phyloP scores from a whole-genome alignment of 2,797 vertebrate genomes.

The Epinephelus coioides region DNA sequence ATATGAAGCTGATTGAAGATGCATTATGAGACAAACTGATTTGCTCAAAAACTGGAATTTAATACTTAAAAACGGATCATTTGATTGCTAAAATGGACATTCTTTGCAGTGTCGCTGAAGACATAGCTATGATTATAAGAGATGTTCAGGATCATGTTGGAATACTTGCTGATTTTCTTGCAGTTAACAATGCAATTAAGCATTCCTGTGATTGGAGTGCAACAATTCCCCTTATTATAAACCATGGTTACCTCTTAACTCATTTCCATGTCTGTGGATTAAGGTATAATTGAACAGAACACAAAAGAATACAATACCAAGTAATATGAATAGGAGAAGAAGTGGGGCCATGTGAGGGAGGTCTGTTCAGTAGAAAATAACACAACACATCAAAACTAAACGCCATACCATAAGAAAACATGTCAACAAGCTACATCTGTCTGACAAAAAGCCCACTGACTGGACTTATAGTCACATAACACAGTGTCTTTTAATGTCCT shows the following conservation, averaged over 20 bases:
- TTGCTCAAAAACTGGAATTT: not conserved
- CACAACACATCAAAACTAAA: slow-evolving; percentile 37
- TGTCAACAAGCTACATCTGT: not conserved
- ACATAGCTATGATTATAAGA: not conserved
- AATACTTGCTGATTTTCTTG: slow-evolving; percentile 15
- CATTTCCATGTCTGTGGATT: slow-evolving; percentile 45
- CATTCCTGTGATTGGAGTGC: slow-evolving; percentile 13
- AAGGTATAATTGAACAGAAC: slow-evolving; percentile 44
- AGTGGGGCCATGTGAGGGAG: slow-evolving; percentile 79
- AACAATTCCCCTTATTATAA: not conserved
- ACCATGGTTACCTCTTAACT: slow-evolving; percentile 29
- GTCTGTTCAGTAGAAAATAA: slow-evolving; percentile 83
- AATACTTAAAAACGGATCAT: not conserved
- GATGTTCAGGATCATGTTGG: slow-evolving; percentile 1
- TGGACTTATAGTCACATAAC: not conserved
- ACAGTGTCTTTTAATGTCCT: slow-evolving; percentile 8
- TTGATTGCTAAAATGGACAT: not conserved
- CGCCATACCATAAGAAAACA: not conserved
- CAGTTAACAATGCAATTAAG: slow-evolving; percentile 25
- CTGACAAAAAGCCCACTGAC: slow-evolving; percentile 7
- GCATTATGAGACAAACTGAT: slow-evolving; percentile 3
- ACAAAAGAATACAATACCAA: slow-evolving; percentile 80
- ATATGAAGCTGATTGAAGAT: slow-evolving; percentile 21
- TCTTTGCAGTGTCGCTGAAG: slow-evolving; percentile 8
- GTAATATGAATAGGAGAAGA: slow-evolving; percentile 87